These are phyloP conservation scores for Muscicapa adusta DNA, from an alignment of 2,113 vertebrate genomes.

Conservation along the genomic window DNA sequence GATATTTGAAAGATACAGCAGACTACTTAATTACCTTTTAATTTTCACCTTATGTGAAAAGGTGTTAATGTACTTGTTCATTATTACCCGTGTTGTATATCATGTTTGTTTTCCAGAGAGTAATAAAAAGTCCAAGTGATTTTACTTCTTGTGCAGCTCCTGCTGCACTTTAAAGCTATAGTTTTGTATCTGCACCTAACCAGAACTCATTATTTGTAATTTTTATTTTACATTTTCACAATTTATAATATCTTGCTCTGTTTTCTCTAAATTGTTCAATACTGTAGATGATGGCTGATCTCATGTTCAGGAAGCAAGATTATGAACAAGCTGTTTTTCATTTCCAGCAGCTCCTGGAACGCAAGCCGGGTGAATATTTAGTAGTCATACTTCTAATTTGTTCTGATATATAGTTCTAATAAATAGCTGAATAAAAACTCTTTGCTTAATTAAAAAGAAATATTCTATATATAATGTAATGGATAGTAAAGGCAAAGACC, in stretches of 20 bases:
- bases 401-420: not conserved
- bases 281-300: slow-evolving; percentile 93
- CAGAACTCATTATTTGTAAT: not conserved
- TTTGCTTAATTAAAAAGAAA: not conserved
- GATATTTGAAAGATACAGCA: not conserved
- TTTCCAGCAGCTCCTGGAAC: slow-evolving; percentile 91
- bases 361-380: slow-evolving; percentile 82
- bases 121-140: not conserved
- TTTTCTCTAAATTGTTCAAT: slow-evolving; percentile 8
- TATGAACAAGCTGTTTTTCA: slow-evolving; percentile 93
- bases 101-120: not conserved
- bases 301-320: slow-evolving; percentile 95
- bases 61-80: not conserved
- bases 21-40: not conserved
- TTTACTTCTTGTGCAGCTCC: not conserved
- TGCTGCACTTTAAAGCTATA: not conserved
- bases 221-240: not conserved
- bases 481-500: not conserved
- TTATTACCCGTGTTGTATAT: not conserved
- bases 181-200: not conserved
- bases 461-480: not conserved
- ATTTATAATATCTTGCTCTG: not conserved
- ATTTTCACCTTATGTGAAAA: not conserved
- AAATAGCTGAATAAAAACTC: not conserved
- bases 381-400: not conserved